phyloP scores from a whole-genome alignment of 2,113 vertebrate species.

The Nothocercus nigrocapillus region DNA sequence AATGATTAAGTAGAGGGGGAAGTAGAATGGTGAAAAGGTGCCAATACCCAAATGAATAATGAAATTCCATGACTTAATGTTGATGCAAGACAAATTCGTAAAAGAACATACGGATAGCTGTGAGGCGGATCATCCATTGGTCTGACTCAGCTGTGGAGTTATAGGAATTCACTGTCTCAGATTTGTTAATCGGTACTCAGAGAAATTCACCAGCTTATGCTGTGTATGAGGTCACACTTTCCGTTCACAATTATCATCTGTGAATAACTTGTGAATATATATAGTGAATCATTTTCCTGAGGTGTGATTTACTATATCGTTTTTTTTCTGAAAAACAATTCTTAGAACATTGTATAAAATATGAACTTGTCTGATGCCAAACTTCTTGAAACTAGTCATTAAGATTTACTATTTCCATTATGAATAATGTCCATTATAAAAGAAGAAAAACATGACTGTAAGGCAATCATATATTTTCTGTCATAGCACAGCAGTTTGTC shows the following conservation, averaged over 20 bases:
- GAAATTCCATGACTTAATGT: background rate
- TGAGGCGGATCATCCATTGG: fast-evolving
- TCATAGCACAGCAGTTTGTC: constrained; percentile 69
- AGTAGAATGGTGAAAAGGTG: background rate
- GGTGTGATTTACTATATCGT: background rate
- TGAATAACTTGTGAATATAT: background rate
- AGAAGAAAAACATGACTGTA: constrained; percentile 69
- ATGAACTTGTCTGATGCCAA: constrained; percentile 37
- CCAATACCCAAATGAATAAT: background rate
- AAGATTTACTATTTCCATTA: constrained; percentile 71
- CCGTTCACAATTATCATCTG: background rate
- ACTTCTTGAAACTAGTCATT: constrained; percentile 57
- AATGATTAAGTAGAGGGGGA: background rate
- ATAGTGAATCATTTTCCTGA: background rate
- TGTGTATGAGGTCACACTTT: background rate
- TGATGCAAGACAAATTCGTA: background rate
- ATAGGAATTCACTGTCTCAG: background rate
- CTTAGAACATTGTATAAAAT: constrained; percentile 60
- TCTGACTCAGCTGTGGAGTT: background rate
- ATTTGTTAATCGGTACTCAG: background rate
- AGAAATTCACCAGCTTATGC: background rate
- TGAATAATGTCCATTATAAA: constrained; percentile 69
- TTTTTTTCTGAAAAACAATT: constrained; percentile 20
- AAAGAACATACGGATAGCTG: background rate
- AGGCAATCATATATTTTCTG: constrained; percentile 72